A percentile compares a stretch with the other conserved stretches of the same genome.
These are phyloP conservation scores for Saturnia japonica DNA, from an alignment of 2,888 invertebrate genomes.

Conservation along the genomic window DNA sequence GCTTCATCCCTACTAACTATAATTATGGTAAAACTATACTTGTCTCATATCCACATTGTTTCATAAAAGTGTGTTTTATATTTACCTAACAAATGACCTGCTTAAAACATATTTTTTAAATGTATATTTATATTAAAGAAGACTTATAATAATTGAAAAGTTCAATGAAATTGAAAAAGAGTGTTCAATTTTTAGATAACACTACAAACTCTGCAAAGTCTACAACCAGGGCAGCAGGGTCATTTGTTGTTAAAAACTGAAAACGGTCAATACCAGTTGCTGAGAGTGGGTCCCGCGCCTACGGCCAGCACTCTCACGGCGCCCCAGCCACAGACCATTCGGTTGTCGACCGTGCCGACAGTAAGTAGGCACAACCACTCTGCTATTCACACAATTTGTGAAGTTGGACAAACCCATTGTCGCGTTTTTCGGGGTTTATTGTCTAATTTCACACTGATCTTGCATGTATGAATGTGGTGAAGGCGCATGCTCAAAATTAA, in stretches of 20 bases:
- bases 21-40: conserved; percentile 3
- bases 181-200: conserved; percentile 88
- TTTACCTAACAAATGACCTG: conserved; percentile 62
- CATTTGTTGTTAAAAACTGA: conserved; percentile 96
- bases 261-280: conserved; percentile 96
- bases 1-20: conserved; percentile 40
- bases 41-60: conserved; percentile 14
- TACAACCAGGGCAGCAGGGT: conserved; percentile 94
- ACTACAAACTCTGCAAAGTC: conserved; percentile 91
- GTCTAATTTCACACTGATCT: conserved; percentile 57
- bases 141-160: conserved; percentile 32
- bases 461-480: conserved; percentile 69
- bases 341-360: conserved; percentile 93
- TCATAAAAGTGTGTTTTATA: conserved; percentile 31
- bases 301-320: conserved; percentile 80
- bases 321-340: conserved; percentile 87
- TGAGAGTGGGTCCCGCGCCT: conserved; percentile 93
- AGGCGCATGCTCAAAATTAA: conserved; percentile 67
- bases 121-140: neutral
- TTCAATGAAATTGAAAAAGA: conserved; percentile 62
- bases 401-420: conserved; percentile 43
- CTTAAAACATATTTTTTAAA: conserved; percentile 36
- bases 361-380: conserved; percentile 87
- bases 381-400: conserved; percentile 36
- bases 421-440: conserved; percentile 27